Evolutionary conservation across 2,888 invertebrate genomes (phyloP).

Genomic region (Melanchra persicariae): DNA sequence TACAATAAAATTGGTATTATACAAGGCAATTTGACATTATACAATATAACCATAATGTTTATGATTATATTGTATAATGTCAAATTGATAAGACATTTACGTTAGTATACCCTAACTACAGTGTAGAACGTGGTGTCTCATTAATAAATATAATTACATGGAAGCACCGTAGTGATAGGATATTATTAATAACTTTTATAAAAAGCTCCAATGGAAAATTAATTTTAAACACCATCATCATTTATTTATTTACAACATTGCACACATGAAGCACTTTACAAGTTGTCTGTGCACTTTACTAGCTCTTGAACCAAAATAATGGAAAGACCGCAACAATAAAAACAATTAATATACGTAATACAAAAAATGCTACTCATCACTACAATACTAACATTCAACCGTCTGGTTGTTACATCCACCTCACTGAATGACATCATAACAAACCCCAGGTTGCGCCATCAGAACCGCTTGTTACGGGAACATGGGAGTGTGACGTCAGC

Average conservation of each 20-base stretch:
- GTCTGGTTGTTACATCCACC: neutral
- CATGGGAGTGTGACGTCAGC: slow-evolving; percentile 44
- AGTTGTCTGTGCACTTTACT: too few relatives aligned
- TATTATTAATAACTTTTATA: neutral
- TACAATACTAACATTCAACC: neutral
- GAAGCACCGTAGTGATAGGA: neutral
- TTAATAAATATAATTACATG: neutral
- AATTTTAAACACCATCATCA: too few relatives aligned
- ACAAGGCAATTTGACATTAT: too few relatives aligned
- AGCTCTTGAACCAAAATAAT: neutral
- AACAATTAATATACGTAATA: neutral
- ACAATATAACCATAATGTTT: too few relatives aligned
- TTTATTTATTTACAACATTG: neutral
- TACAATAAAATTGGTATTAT: too few relatives aligned
- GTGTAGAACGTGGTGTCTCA: neutral
- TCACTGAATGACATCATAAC: slow-evolving; percentile 5
- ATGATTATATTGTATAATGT: too few relatives aligned
- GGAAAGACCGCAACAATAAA: neutral
- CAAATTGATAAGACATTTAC: neutral
- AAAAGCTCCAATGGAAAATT: too few relatives aligned
- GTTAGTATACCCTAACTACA: neutral
- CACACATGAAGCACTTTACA: neutral
- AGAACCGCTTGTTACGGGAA: slow-evolving; percentile 46
- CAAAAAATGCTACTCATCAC: neutral
- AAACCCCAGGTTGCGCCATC: slow-evolving; percentile 20